phyloP scores from a whole-genome alignment of 2,113 vertebrate species.

The Chascanopsetta lugubris region DNA sequence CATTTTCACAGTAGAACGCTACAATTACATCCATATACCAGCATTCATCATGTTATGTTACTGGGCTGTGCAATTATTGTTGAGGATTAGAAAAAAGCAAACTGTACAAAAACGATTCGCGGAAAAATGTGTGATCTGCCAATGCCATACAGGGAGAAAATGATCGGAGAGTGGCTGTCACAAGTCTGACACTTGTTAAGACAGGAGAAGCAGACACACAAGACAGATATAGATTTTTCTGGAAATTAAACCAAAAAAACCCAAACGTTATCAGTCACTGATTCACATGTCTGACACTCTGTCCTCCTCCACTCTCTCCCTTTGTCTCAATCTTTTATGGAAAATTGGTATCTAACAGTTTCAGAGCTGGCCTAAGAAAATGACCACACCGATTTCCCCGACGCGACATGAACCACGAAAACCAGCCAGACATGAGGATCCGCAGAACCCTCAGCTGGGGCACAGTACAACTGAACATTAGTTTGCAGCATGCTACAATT shows the following conservation, averaged over 20 bases:
- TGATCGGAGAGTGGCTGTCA: constrained; percentile 23
- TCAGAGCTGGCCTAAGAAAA: constrained; percentile 6
- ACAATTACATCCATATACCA: neutral
- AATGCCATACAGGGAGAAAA: constrained; percentile 12
- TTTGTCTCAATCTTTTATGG: constrained; percentile 1
- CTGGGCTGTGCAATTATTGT: neutral
- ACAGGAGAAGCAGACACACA: neutral
- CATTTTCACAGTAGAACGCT: neutral
- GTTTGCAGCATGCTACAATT: neutral
- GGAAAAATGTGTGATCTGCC: neutral
- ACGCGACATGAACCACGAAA: neutral
- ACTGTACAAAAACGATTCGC: no score
- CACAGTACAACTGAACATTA: neutral
- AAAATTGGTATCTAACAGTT: constrained; percentile 14
- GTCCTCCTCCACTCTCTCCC: constrained; percentile 1
- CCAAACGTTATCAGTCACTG: constrained; percentile 31
- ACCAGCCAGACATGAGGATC: neutral
- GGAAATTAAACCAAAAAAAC: no score
- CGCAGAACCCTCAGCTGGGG: neutral
- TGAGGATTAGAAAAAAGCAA: neutral
- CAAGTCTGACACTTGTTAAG: constrained; percentile 13
- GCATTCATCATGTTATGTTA: neutral
- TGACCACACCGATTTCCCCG: neutral
- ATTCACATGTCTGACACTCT: constrained; percentile 8
- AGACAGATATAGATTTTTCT: constrained; percentile 33